Base-by-base conservation (phyloP, 2,888 invertebrate genomes). In the Dexiosoma caninum region DNA sequence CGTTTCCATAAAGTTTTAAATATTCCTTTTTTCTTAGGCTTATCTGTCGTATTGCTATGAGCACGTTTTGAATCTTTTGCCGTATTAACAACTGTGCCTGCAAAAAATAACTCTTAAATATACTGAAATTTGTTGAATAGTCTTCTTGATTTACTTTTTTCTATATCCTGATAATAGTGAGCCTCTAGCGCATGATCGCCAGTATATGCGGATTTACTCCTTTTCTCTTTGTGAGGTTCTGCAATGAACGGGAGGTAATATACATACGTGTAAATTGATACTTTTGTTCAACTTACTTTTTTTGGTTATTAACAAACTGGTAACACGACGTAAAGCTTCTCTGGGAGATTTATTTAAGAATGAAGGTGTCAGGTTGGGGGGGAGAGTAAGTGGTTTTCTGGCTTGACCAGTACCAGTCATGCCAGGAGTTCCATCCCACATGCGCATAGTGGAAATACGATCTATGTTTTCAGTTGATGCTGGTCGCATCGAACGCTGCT, bases 1-100 rank as follows among this genome's bases (percentile, higher is more conserved):
- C 95, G 93, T 91, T 96, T 96, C 96, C 96, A 96, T 85, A 96
- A 94, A 89, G 93, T 95, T 91, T 95, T 95, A 92, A 96, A 96
- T 90, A 96, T 96, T 83, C 96, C 95, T 91, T 95, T 95, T 90
- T 96, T 95, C 91, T 95, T 96, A 72, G 89, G 85, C 81, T 89
- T 89, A 66, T 86, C 86, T 71, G 84, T 75, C 71, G 86, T 85
- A 74, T 85, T 86, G 81, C 84, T 87, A 55, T 86, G 86, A 69
- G 86, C 87, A 76, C 87, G 86, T 83, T 83, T 84, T 74, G 75
- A 84, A 40, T 88, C 89, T 82, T 88, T 88, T 21, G 82, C 72
- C 27, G 66, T 42, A 21, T 49, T 57, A 59, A 32, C 21, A 30
- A 71, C 16, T n/a, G 51, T 30, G 35, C 60, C 81, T 78, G 14